These are phyloP conservation scores for Dendrocincla fuliginosa DNA, from an alignment of 2,797 vertebrate species.

Conservation along the genomic window DNA sequence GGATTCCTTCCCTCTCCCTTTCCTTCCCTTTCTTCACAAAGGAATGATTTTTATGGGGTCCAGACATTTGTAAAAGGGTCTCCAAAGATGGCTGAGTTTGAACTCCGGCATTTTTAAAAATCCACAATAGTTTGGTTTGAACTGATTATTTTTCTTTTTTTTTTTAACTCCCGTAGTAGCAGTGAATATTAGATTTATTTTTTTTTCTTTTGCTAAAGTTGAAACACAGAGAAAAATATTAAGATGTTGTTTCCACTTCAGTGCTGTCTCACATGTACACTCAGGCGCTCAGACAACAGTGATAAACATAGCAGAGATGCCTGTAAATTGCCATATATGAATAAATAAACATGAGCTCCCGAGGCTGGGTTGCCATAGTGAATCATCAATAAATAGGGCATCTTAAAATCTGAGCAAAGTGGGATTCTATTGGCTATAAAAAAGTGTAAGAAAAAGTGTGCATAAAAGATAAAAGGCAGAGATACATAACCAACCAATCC, in stretches of 20 bases:
- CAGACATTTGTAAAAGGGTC: slow-evolving; percentile 63
- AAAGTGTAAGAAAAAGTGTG: slow-evolving; percentile 5
- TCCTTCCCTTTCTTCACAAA: slow-evolving; percentile 56
- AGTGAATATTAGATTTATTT: slow-evolving; percentile 36
- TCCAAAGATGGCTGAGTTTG: slow-evolving; percentile 67
- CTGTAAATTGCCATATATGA: not conserved
- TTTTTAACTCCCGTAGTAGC: not conserved
- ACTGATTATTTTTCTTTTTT: not conserved
- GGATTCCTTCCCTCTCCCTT: slow-evolving; percentile 52
- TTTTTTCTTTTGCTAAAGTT: slow-evolving; percentile 85
- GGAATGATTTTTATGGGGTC: slow-evolving; percentile 63
- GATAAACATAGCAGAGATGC: not conserved
- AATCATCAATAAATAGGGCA: not conserved
- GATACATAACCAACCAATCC: not conserved
- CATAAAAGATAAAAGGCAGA: slow-evolving; percentile 38
- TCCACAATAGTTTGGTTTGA: not conserved
- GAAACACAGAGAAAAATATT: slow-evolving; percentile 65
- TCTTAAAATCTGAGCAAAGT: slow-evolving; percentile 34
- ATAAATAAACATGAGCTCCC: slow-evolving; percentile 3
- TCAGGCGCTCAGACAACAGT: not conserved
- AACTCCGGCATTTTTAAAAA: not conserved
- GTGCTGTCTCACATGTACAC: not conserved
- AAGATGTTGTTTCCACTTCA: slow-evolving; percentile 34
- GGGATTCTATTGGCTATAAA: not conserved
- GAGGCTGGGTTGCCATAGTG: not conserved